phyloP scores from a whole-genome alignment of 2,797 vertebrate species.

The Neomorphus geoffroyi region DNA sequence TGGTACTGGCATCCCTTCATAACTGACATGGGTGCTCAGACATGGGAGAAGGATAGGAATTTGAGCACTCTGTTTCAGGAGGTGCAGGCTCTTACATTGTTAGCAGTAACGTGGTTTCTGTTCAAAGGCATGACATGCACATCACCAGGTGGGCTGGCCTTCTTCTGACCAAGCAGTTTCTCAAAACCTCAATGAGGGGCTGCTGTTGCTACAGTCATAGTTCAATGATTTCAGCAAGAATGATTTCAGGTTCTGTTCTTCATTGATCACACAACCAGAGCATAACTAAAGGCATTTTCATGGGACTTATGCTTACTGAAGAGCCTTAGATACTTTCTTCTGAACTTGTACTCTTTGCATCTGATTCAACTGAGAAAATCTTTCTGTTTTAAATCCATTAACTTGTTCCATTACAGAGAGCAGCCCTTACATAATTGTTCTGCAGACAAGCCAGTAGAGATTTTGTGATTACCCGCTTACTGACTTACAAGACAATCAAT shows the following conservation, averaged over 20 bases:
- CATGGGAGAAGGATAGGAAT: neutral
- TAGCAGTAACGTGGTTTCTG: neutral
- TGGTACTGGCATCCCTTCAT: fast-evolving
- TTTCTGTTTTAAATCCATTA: neutral
- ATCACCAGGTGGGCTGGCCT: neutral
- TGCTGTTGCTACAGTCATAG: neutral
- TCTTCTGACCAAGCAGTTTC: neutral
- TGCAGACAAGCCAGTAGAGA: neutral
- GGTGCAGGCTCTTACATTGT: neutral
- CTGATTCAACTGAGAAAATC: neutral
- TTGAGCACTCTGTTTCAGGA: neutral
- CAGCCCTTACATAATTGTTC: neutral
- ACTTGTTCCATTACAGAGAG: neutral
- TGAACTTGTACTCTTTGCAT: neutral
- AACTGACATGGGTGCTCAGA: neutral
- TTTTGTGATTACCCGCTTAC: neutral
- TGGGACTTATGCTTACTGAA: neutral
- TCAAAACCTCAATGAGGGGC: neutral
- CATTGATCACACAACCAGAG: neutral
- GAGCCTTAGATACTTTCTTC: neutral
- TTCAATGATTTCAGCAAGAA: neutral
- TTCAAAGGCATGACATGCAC: neutral
- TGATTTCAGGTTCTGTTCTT: neutral
- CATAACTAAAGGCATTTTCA: neutral
- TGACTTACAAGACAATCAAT: neutral